Percentiles rank a stretch among this genome's conserved stretches.
Evolutionary conservation across 2,888 invertebrate genomes (phyloP).

Genomic region (Archaeoteleia sp.): DNA sequence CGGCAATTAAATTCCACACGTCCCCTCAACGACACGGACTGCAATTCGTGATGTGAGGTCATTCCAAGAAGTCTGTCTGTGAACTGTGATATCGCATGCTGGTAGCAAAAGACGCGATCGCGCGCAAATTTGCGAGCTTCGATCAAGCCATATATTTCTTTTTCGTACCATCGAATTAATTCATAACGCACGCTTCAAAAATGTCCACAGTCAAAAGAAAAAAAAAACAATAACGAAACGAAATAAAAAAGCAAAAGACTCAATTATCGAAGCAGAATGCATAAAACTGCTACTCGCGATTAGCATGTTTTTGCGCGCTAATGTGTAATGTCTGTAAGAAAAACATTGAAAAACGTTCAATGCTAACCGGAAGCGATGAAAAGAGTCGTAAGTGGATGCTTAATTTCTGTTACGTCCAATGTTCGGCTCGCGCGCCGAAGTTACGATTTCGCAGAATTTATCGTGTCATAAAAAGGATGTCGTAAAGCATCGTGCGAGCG

Average conservation of each 20-base stretch:
- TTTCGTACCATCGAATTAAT: no score
- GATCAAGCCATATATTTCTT: background rate
- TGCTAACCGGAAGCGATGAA: constrained; percentile 46
- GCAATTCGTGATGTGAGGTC: constrained; percentile 62
- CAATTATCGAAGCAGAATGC: constrained; percentile 19
- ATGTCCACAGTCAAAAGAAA: background rate
- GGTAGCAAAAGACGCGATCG: constrained; percentile 52
- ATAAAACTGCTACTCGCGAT: constrained; percentile 21
- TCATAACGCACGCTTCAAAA: no score
- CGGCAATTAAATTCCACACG: constrained; percentile 59
- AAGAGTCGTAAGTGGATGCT: constrained; percentile 28
- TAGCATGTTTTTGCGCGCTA: constrained; percentile 20
- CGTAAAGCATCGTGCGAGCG: constrained; percentile 29
- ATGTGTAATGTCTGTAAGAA: constrained; percentile 3
- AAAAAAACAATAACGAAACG: background rate
- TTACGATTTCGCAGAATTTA: constrained; percentile 41
- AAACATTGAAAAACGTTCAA: constrained; percentile 20
- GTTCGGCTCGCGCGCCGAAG: constrained; percentile 24
- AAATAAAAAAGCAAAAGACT: constrained; percentile 13
- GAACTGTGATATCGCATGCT: constrained; percentile 58
- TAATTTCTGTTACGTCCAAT: constrained; percentile 30
- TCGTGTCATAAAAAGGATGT: constrained; percentile 33
- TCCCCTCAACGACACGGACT: constrained; percentile 53
- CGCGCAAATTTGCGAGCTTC: background rate
- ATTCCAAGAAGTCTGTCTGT: constrained; percentile 67